A percentile compares a stretch with the other conserved stretches of the same genome.
phyloP scores from a whole-genome alignment of 2,797 vertebrate species.

The Fringilla coelebs region DNA sequence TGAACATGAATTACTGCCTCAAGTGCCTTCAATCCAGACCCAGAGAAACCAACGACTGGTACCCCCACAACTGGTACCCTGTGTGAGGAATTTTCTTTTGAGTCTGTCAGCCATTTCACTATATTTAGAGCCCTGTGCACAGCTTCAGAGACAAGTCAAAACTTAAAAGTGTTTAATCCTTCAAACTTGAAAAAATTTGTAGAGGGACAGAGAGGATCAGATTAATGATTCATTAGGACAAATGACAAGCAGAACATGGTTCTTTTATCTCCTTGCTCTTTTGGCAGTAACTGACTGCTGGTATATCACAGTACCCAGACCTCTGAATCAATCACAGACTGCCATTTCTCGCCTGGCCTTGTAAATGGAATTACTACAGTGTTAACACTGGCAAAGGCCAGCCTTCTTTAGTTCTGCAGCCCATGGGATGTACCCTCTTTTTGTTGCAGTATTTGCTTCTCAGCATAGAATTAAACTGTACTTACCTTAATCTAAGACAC shows the following conservation, averaged over 20 bases:
- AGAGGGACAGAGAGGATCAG: not conserved
- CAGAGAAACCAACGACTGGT: too few species aligned
- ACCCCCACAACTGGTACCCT: too few species aligned
- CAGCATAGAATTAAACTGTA: not conserved
- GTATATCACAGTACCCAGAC: not conserved
- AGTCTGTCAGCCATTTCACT: not conserved
- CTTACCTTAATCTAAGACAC: not conserved
- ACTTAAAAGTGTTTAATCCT: not conserved
- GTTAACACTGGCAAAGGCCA: not conserved
- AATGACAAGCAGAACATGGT: not conserved
- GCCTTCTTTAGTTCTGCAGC: not conserved
- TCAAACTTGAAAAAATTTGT: not conserved
- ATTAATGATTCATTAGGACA: not conserved
- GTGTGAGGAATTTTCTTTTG: not conserved
- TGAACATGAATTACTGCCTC: too few species aligned
- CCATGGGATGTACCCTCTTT: not conserved
- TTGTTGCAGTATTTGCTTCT: not conserved
- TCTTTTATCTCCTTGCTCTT: not conserved
- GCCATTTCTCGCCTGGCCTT: not conserved
- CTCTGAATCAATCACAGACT: not conserved
- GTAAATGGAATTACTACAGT: not conserved
- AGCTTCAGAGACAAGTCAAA: not conserved
- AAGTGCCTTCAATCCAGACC: too few species aligned
- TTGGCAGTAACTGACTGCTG: not conserved
- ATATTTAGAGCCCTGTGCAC: not conserved